Evolutionary conservation across 1,140 invertebrate genomes (phyloP).

Genomic region (Caerostris darwini): DNA sequence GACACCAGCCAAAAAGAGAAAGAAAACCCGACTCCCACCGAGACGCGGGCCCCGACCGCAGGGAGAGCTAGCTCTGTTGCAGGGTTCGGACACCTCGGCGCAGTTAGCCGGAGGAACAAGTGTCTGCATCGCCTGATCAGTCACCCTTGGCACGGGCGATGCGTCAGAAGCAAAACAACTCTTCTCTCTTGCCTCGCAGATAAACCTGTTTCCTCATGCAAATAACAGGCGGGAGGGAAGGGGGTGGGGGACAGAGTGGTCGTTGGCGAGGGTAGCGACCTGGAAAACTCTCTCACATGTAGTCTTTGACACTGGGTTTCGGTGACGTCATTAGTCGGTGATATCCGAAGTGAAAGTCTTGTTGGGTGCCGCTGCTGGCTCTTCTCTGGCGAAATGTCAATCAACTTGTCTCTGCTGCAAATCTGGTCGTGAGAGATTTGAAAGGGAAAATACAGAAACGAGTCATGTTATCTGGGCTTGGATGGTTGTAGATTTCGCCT

Average conservation of each 20-base stretch:
- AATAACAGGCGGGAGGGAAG: background rate
- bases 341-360: background rate
- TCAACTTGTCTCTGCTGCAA: background rate
- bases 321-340: background rate
- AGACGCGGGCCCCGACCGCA: too few species aligned
- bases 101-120: background rate
- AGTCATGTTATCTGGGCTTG: too few species aligned
- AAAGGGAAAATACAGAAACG: too few species aligned
- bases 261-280: slow-evolving; percentile 39
- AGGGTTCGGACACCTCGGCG: background rate
- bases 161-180: slow-evolving; percentile 57
- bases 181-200: background rate
- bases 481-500: too few species aligned
- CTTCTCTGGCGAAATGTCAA: background rate
- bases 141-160: slow-evolving; percentile 53
- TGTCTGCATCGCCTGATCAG: slow-evolving; percentile 17
- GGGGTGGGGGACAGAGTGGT: background rate
- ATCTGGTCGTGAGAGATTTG: too few species aligned
- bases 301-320: slow-evolving; percentile 42
- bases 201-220: slow-evolving; percentile 15
- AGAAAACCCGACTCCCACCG: background rate
- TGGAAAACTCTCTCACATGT: slow-evolving; percentile 30
- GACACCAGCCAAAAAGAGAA: too few species aligned
- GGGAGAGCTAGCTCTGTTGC: too few species aligned
- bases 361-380: background rate